Percentiles rank a stretch among this genome's conserved stretches.
Conservation (phyloP, 2,797 vertebrate species). For the Aldrovandia affinis region DNA sequence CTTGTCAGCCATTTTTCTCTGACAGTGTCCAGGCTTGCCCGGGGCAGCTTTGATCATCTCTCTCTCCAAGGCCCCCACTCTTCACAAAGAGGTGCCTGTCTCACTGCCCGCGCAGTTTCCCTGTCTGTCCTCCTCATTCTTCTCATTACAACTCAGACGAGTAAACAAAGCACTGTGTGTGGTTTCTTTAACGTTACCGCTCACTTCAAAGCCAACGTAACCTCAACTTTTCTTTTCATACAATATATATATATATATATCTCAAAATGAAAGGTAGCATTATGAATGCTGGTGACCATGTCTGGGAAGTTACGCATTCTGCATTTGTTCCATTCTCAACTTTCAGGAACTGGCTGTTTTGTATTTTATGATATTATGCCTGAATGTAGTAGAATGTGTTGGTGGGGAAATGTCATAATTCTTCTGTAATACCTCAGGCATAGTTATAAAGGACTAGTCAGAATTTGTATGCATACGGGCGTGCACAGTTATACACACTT, state of each 20-base stretch:
- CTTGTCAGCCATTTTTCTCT: conserved; percentile 45
- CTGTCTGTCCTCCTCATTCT: conserved; percentile 26
- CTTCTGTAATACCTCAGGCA: not conserved
- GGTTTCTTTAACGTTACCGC: not conserved
- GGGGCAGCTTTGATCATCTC: conserved; percentile 51
- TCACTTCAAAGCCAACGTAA: not conserved
- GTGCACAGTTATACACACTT: not conserved
- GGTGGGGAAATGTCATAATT: not conserved
- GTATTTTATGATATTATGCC: not conserved
- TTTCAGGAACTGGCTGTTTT: not conserved
- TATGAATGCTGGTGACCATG: not conserved
- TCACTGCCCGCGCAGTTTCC: conserved; percentile 37
- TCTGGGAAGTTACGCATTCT: not conserved
- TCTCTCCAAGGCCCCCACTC: conserved; percentile 34
- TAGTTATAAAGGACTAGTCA: not conserved
- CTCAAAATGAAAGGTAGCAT: not conserved
- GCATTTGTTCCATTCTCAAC: not conserved
- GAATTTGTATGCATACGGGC: not conserved
- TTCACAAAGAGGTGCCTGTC: conserved; percentile 54
- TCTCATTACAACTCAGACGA: conserved; percentile 27
- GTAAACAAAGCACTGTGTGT: conserved; percentile 24
- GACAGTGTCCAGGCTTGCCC: conserved; percentile 49
- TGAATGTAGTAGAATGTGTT: not conserved
- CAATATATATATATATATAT: not conserved
- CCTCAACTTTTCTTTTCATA: not conserved